These are phyloP conservation scores for Apamea crenata DNA, from an alignment of 2,888 invertebrate genomes.

Conservation along the genomic window DNA sequence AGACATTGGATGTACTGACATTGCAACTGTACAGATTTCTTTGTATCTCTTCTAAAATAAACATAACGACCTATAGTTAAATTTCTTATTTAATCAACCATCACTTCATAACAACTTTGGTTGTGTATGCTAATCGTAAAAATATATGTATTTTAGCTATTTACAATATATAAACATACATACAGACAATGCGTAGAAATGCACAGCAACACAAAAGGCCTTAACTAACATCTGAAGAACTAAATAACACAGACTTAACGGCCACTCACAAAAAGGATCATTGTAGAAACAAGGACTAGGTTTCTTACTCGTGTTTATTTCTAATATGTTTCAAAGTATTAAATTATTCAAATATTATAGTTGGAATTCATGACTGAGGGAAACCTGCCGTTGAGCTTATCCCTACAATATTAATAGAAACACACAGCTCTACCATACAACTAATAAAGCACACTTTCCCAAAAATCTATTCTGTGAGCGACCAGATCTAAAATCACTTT, in stretches of 20 bases:
- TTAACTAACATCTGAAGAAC: constrained; percentile 87
- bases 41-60: constrained; percentile 87
- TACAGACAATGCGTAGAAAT: constrained; percentile 91
- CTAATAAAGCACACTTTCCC: constrained; percentile 67
- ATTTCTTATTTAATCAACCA: constrained; percentile 90
- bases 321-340: constrained; percentile 17
- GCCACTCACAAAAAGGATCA: constrained; percentile 85
- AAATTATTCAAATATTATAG: constrained; percentile 40
- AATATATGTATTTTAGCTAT: constrained; percentile 90
- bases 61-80: constrained; percentile 89
- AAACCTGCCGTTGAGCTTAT: constrained; percentile 67
- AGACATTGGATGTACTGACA: constrained; percentile 82
- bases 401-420: constrained; percentile 66
- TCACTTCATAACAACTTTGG: constrained; percentile 91
- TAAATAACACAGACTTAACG: constrained; percentile 89
- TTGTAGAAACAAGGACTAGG: constrained; percentile 79
- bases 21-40: constrained; percentile 81
- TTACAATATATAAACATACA: constrained; percentile 90
- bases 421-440: constrained; percentile 59
- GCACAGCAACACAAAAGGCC: constrained; percentile 90
- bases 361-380: constrained; percentile 42
- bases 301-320: constrained; percentile 57
- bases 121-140: constrained; percentile 91
- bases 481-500: constrained; percentile 84
- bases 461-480: constrained; percentile 83